These are phyloP conservation scores for Peribatodes rhomboidaria DNA, from an alignment of 2,888 invertebrate genomes.

Conservation along the genomic window DNA sequence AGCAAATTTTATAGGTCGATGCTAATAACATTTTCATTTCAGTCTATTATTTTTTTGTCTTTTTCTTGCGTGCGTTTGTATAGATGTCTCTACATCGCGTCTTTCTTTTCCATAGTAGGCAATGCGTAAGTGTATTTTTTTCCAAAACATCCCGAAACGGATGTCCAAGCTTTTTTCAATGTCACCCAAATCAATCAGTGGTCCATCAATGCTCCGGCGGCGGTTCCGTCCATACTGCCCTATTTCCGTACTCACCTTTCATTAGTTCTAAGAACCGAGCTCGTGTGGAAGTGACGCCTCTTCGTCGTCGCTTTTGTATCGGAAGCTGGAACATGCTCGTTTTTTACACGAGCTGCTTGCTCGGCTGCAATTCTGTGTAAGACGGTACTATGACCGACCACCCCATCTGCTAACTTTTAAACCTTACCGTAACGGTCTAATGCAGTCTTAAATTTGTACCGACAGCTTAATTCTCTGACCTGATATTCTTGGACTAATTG, in stretches of 20 bases:
- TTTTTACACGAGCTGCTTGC: constrained; percentile 65
- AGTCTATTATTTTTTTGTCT: background rate
- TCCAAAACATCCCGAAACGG: constrained; percentile 45
- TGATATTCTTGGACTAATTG: constrained; percentile 20
- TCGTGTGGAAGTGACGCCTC: constrained; percentile 69
- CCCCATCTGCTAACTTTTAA: constrained; percentile 36
- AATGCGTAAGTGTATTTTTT: background rate
- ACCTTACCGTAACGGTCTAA: constrained; percentile 17
- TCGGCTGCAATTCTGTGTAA: constrained; percentile 51
- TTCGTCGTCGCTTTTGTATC: constrained; percentile 76
- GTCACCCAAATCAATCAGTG: constrained; percentile 77
- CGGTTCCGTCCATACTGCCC: constrained; percentile 70
- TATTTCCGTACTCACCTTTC: constrained; percentile 80
- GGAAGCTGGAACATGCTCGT: constrained; percentile 72
- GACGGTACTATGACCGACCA: constrained; percentile 19
- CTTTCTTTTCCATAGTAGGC: background rate
- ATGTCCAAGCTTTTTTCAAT: constrained; percentile 66
- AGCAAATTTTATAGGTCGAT: constrained; percentile 11
- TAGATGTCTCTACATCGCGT: background rate
- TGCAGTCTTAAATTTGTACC: constrained; percentile 6
- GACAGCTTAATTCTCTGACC: constrained; percentile 6
- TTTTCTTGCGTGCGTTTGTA: background rate
- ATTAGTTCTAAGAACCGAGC: constrained; percentile 81
- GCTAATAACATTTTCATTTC: constrained; percentile 9
- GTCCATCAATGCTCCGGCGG: constrained; percentile 63